These are phyloP conservation scores for Mus caroli DNA, from an alignment of 2,797 vertebrate species.

Conservation along the genomic window DNA sequence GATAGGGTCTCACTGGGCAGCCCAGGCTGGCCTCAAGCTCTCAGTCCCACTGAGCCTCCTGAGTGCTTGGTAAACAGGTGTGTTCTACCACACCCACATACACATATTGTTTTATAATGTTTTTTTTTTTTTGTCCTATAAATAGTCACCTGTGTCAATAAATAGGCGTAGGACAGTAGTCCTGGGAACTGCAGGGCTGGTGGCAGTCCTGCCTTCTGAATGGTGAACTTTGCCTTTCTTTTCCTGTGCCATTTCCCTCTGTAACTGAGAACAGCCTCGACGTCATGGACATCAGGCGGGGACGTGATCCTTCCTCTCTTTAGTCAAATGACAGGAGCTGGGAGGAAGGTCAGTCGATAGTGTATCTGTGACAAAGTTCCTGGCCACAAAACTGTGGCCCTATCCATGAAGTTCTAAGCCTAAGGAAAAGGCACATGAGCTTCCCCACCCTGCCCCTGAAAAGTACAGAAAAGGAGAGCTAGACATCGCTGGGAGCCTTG, in stretches of 20 bases:
- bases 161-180: slow-evolving; percentile 42
- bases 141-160: slow-evolving; percentile 60
- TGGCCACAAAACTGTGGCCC: slow-evolving; percentile 55
- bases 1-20: neutral
- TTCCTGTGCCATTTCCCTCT: slow-evolving; percentile 43
- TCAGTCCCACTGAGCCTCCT: neutral
- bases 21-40: neutral
- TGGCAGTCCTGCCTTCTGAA: neutral
- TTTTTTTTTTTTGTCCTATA: neutral
- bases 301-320: slow-evolving; percentile 35
- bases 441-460: neutral
- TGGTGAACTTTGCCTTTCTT: slow-evolving; percentile 64
- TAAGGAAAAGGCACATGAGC: slow-evolving; percentile 51
- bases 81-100: neutral
- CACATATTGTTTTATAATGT: slow-evolving; percentile 12
- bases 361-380: slow-evolving; percentile 65
- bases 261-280: slow-evolving; percentile 53
- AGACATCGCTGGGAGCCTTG: neutral
- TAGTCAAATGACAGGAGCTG: slow-evolving; percentile 51
- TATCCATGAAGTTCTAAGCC: slow-evolving; percentile 39
- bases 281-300: neutral
- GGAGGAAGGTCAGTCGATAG: neutral
- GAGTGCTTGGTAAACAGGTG: neutral
- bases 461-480: slow-evolving; percentile 25
- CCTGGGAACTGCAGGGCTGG: slow-evolving; percentile 47